phyloP scores from a whole-genome alignment of 2,113 vertebrate genomes.

The Peucedramus taeniatus region DNA sequence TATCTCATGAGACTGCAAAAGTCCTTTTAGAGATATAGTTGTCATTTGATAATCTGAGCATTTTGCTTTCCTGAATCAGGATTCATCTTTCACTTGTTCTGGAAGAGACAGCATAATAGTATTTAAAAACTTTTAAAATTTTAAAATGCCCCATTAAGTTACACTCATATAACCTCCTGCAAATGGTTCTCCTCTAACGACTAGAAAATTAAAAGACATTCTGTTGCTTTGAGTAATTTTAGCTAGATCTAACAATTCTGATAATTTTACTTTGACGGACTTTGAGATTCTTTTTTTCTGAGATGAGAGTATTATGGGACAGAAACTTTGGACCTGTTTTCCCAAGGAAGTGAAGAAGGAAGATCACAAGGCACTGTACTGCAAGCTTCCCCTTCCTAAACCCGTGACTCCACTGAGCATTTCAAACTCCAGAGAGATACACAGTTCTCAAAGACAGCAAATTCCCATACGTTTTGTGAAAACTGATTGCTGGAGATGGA shows the following conservation, averaged over 20 bases:
- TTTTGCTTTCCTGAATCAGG: neutral
- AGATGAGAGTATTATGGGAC: fast-evolving
- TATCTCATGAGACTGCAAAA: neutral
- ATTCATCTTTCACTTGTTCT: neutral
- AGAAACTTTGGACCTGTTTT: neutral
- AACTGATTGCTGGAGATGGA: neutral
- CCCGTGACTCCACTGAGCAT: neutral
- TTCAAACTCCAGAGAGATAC: neutral
- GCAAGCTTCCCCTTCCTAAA: neutral
- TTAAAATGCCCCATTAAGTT: neutral
- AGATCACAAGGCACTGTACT: neutral
- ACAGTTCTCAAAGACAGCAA: neutral
- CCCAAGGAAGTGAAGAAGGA: neutral
- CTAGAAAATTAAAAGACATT: neutral
- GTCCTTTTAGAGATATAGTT: neutral
- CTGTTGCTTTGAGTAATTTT: neutral
- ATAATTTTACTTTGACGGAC: neutral
- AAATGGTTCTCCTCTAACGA: neutral
- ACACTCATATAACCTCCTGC: neutral
- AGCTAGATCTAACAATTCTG: neutral
- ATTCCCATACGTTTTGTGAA: neutral
- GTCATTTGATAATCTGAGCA: neutral
- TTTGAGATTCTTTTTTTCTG: neutral
- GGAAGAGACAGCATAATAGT: neutral
- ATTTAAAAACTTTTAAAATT: neutral